Conservation (phyloP, 2,888 invertebrate species). For the Xanthia icteritia region DNA sequence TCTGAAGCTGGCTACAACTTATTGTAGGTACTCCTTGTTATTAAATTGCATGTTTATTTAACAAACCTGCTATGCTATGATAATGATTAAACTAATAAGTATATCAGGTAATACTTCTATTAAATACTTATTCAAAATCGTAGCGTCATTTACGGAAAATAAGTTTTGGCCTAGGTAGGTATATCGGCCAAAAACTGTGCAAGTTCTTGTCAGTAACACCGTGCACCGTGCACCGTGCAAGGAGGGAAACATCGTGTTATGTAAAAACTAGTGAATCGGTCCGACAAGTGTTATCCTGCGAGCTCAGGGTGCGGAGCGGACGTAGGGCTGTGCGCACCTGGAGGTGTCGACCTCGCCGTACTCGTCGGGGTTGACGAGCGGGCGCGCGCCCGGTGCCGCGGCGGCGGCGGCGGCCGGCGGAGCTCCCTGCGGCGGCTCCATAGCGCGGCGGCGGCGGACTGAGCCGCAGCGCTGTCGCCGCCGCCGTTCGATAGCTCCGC, state of each 20-base stretch:
- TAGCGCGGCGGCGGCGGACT: conserved; percentile 73
- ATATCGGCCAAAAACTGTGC: background rate
- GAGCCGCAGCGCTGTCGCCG: conserved; percentile 54
- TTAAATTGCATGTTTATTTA: background rate
- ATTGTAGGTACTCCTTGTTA: conserved; percentile 5
- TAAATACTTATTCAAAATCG: background rate
- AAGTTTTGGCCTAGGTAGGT: background rate
- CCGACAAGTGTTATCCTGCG: background rate
- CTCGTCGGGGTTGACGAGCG: conserved; percentile 95
- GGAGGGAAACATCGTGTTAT: conserved; percentile 18
- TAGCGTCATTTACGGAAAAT: background rate
- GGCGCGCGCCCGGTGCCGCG: conserved; percentile 86
- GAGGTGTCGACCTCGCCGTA: conserved; percentile 96
- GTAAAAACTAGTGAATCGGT: conserved; percentile 14
- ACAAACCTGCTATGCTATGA: background rate
- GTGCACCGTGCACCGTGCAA: background rate
- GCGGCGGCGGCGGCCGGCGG: conserved; percentile 65
- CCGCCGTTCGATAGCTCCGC: conserved; percentile 55
- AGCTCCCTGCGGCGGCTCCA: conserved; percentile 74
- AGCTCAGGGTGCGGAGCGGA: conserved; percentile 4
- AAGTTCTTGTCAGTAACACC: background rate
- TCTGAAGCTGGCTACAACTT: background rate
- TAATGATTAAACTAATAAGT: background rate
- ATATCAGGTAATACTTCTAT: background rate
- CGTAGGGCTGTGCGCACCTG: conserved; percentile 87